Evolutionary conservation across 1,140 invertebrate species (phyloP), one percentile per base, ranked within the genome.

Genomic region (Rhynchophorus ferrugineus): DNA sequence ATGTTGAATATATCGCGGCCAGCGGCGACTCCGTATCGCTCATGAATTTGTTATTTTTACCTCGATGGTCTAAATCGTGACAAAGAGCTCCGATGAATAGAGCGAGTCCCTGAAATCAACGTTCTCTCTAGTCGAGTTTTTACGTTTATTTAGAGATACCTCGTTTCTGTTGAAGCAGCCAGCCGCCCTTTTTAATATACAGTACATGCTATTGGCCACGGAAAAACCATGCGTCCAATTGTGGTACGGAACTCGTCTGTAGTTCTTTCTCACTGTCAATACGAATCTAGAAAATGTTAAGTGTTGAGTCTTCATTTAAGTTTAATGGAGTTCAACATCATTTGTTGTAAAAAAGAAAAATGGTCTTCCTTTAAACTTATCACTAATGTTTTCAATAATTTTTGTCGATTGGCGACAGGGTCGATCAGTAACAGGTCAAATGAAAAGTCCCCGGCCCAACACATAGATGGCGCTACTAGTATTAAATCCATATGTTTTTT

Each of bases 201-300:
- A 78, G 62, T 85, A 91, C 78, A 89, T 87, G 8, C 83, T 79
- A 66, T 91, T 87, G 1, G 87, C 87, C 1, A 91, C 88, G 3
- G 84, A 81, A 75, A 89, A 91, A 0, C 85, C 89, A 64, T 91
- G 88, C 13, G 81, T 81, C 82, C 88, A 91, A 69, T 91, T 91
- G 68, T 91, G 89, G 63, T 90, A 89, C 0, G 84, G 83, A 0
- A 91, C 86, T 20, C 79, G 73, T 17, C 88, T 71, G 66, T 91
- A 91, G 70, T 91, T 91, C 64, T 89, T 91, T 62, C 79, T 77
- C 0, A 91, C 86, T 0, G 88, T 91, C 47, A 92, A 63, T 3
- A 82, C 79, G 63, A 91, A 91, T 22, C 51, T 29, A 29, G 11
- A 29, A 29, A n/a, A 29, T 29, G 5, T 6, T 11, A 29, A 29